Percentiles rank a stretch among this genome's conserved stretches.
These are phyloP conservation scores for Aphaenogaster ashmeadi DNA, from an alignment of 1,140 invertebrate species.

Conservation along the genomic window DNA sequence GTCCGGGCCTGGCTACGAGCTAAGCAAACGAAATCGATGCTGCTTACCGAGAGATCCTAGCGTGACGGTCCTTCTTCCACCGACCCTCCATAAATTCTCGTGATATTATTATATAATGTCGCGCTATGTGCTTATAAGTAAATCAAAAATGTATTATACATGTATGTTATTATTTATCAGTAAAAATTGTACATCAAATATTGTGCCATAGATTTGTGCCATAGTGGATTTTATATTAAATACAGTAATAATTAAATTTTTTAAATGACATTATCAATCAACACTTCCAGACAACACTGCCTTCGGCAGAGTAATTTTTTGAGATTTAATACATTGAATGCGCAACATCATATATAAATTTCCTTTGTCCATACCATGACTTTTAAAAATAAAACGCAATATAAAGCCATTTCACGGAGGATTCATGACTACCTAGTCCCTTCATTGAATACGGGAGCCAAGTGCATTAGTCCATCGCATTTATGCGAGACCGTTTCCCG, in stretches of 20 bases:
- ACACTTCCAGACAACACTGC: neutral
- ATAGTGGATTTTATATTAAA: neutral
- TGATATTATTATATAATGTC: neutral
- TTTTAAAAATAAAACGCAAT: conserved; percentile 36
- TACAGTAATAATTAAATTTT: neutral
- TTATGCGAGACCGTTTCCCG: conserved; percentile 54
- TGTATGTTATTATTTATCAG: neutral
- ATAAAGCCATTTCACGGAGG: neutral
- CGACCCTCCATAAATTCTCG: conserved; percentile 8
- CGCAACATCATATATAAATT: neutral
- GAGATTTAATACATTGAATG: neutral
- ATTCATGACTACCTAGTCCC: conserved; percentile 36
- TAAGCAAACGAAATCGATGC: conserved; percentile 61
- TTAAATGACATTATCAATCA: neutral
- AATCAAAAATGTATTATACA: neutral
- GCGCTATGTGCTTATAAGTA: neutral
- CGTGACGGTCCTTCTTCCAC: neutral
- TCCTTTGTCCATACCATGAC: neutral
- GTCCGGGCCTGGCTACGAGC: conserved; percentile 41
- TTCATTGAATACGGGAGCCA: conserved; percentile 55
- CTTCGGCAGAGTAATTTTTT: neutral
- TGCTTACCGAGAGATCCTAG: conserved; percentile 9
- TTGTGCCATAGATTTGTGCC: neutral
- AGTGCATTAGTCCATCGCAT: conserved; percentile 61
- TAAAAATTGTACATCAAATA: neutral